These are phyloP conservation scores for Drosophila santomea DNA, from an alignment of 1,140 invertebrate species.

Conservation along the genomic window DNA sequence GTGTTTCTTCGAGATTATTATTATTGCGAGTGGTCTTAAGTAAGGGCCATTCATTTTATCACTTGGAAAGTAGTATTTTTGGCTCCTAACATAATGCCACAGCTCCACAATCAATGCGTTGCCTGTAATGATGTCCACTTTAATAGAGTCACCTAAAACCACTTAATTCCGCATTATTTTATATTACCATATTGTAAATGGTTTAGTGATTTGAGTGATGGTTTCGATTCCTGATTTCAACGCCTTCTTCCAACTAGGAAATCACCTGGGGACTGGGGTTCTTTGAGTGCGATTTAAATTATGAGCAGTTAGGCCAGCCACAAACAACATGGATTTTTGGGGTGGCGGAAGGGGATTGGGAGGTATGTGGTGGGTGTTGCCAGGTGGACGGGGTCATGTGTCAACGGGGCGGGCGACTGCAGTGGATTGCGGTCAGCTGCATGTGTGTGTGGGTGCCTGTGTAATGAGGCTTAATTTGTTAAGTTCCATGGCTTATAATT, in stretches of 20 bases:
- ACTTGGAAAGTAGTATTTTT: too few relatives aligned
- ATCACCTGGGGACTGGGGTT: background rate
- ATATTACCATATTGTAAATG: constrained; percentile 12
- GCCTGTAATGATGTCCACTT: background rate
- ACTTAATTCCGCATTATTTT: background rate
- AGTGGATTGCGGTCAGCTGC: constrained; percentile 61
- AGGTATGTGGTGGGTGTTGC: background rate
- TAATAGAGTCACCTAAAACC: too few relatives aligned
- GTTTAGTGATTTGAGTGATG: constrained; percentile 7
- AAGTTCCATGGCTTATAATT: constrained; percentile 81
- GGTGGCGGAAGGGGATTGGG: constrained; percentile 1
- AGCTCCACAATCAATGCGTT: background rate
- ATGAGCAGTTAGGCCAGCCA: constrained; percentile 73
- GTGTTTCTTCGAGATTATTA: background rate
- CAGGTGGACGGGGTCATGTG: constrained; percentile 60
- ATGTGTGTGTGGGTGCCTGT: constrained; percentile 20
- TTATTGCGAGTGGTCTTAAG: background rate
- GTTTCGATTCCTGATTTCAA: constrained; percentile 33
- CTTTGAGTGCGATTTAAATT: constrained; percentile 49
- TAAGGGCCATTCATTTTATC: too few relatives aligned
- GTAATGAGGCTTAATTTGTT: constrained; percentile 82
- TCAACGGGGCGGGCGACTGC: constrained; percentile 70
- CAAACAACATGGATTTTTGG: constrained; percentile 55
- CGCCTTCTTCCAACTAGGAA: constrained; percentile 1
- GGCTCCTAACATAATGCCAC: too few relatives aligned